A percentile compares a stretch with the other conserved stretches of the same genome.
These are phyloP conservation scores for Leptinotarsa undecemlineata DNA, from an alignment of 1,140 invertebrate genomes.

Conservation along the genomic window DNA sequence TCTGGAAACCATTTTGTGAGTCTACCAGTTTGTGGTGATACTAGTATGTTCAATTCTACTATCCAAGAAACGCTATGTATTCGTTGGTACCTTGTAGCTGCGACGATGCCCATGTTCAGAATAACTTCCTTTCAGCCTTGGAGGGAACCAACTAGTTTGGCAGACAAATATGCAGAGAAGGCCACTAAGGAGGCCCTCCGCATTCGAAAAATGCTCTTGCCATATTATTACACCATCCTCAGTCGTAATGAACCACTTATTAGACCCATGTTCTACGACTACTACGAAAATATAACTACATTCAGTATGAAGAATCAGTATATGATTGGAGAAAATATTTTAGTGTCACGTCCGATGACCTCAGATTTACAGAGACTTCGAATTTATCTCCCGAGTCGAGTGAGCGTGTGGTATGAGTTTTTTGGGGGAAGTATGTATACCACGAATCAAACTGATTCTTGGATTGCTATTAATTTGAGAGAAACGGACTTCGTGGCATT, in stretches of 20 bases:
- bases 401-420: conserved; percentile 50
- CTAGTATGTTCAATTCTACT: conserved; percentile 36
- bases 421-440: conserved; percentile 49
- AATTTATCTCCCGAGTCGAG: conserved; percentile 47
- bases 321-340: conserved; percentile 50
- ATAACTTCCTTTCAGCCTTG: conserved; percentile 40
- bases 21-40: conserved; percentile 48
- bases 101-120: conserved; percentile 50
- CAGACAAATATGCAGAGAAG: conserved; percentile 22
- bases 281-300: conserved; percentile 44
- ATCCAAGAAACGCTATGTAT: conserved; percentile 48
- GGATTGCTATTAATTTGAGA: conserved; percentile 42
- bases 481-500: conserved; percentile 51
- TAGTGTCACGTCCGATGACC: conserved; percentile 49
- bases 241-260: conserved; percentile 42
- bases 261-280: conserved; percentile 55
- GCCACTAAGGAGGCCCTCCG: conserved; percentile 35
- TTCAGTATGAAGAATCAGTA: conserved; percentile 50
- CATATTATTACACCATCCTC: conserved; percentile 50
- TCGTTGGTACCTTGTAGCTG: conserved; percentile 52
- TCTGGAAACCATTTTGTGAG: conserved; percentile 43
- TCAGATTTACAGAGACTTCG: conserved; percentile 33
- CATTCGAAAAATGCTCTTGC: conserved; percentile 41
- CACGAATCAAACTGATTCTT: conserved; percentile 27
- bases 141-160: conserved; percentile 47